Evolutionary conservation across 23 tunicate genomes (phyloP), one percentile per base, ranked within the genome.

Genomic region (Trididemnum miniatum): DNA sequence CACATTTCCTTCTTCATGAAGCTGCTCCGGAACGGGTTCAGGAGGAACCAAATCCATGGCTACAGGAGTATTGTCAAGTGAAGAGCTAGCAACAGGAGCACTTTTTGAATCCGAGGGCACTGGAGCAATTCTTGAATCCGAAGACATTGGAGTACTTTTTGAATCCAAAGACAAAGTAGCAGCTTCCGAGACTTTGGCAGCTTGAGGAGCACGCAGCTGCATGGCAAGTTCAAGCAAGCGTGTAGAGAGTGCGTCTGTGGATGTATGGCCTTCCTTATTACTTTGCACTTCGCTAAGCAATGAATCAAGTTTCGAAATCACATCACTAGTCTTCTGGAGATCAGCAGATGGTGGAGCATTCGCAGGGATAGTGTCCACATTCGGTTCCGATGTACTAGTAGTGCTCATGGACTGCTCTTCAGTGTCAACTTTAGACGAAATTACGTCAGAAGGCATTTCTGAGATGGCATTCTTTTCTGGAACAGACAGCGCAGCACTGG

Each of bases 141-240:
- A 4, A 30, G 37, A 30, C 38, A 5, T 12, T 12, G 37, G 4
- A 30, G 38, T 7, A 32, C 38, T 30, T 31, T 31, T 67, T 7
- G 32, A 7, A 31, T 20, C 38, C 4, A 3, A 24, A 31, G 75
- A 4, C 12, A 7, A 20, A 7, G 37, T 12, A 4, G 31, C 38
- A 32, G 26, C 26, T 9, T 9, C 15, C 18, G 57, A 49, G 18
- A 49, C 57, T 9, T 15, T 62, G 38, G 37, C 37, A 24, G 5
- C 25, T 4, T 9, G 26, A 39, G 57, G 20, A 18, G 4, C 31
- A 2, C 82, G 82, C 4, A 83, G 87, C 37, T 86, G 90, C 39
- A 86, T 35, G 29, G 90, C 90, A 0, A 86, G 62, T 59, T 86
- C 66, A 18, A 86, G 72, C 32, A 86, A 59, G 35, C 80, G 71